Conservation (phyloP, 2,113 vertebrate species). For the Protomyctophum bolini region DNA sequence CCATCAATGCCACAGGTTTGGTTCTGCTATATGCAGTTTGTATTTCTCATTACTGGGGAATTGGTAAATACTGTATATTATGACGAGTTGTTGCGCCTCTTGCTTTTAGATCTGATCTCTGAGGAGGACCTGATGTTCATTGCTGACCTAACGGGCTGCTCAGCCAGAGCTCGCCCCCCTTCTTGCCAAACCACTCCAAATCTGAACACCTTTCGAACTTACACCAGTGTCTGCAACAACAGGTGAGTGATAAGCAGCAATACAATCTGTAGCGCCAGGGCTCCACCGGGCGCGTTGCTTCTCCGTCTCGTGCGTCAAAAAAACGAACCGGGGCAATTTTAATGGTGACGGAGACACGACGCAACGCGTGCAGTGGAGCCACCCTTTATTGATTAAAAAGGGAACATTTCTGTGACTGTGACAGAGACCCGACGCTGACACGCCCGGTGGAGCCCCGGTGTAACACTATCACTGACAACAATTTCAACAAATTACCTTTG, state of each 20-base stretch:
- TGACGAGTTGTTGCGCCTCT: not conserved
- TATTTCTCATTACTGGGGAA: not conserved
- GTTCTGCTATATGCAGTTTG: not conserved
- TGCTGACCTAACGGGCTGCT: constrained; percentile 78
- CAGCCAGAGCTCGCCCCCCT: constrained; percentile 60
- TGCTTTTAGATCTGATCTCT: constrained; percentile 79
- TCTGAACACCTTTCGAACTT: constrained; percentile 60
- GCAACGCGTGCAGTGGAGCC: no score
- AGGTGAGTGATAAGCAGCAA: constrained; percentile 69
- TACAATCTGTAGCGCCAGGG: no score
- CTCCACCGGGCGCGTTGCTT: no score
- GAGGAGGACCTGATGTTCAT: constrained; percentile 69
- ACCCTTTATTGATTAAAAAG: no score
- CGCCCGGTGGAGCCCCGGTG: no score
- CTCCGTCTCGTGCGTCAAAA: no score
- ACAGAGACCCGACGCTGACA: no score
- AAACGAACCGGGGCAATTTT: no score
- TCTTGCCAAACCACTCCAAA: constrained; percentile 41
- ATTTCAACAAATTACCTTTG: not conserved
- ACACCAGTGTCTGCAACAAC: no score
- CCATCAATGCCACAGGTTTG: constrained; percentile 84
- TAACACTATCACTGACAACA: not conserved
- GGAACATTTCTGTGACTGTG: no score
- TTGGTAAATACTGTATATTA: not conserved
- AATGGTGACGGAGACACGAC: no score